phyloP scores from a whole-genome alignment of 1,140 invertebrate genomes.

The Musca domestica region DNA sequence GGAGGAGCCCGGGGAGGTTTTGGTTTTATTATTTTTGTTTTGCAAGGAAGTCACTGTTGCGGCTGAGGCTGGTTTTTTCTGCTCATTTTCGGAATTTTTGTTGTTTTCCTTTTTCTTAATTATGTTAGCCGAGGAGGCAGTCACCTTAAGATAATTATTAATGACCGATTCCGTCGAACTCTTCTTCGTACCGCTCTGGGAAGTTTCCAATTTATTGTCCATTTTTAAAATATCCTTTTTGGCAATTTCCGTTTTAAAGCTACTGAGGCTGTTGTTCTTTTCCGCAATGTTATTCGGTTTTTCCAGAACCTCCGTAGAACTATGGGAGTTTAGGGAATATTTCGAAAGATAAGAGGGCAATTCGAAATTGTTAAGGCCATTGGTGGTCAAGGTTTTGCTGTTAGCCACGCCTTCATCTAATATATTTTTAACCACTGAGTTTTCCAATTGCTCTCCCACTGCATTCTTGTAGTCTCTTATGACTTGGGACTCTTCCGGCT shows the following conservation, averaged over 20 bases:
- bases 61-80: neutral
- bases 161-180: constrained; percentile 38
- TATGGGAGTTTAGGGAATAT: constrained; percentile 29
- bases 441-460: constrained; percentile 28
- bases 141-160: constrained; percentile 45
- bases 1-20: neutral
- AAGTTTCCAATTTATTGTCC: constrained; percentile 22
- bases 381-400: constrained; percentile 6
- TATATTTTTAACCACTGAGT: constrained; percentile 27
- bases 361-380: constrained; percentile 37
- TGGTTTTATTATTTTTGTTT: neutral
- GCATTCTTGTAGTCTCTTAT: constrained; percentile 48
- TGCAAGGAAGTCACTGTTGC: neutral
- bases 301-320: neutral
- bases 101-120: constrained; percentile 50
- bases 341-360: constrained; percentile 43
- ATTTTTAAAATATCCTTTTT: constrained; percentile 15
- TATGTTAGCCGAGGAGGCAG: constrained; percentile 33
- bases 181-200: neutral
- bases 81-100: neutral
- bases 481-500: constrained; percentile 37
- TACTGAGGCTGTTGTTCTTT: constrained; percentile 26
- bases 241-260: neutral
- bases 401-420: constrained; percentile 18
- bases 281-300: constrained; percentile 50